These are phyloP conservation scores for Ranitomeya imitator DNA, from an alignment of 2,113 vertebrate species.

Conservation along the genomic window DNA sequence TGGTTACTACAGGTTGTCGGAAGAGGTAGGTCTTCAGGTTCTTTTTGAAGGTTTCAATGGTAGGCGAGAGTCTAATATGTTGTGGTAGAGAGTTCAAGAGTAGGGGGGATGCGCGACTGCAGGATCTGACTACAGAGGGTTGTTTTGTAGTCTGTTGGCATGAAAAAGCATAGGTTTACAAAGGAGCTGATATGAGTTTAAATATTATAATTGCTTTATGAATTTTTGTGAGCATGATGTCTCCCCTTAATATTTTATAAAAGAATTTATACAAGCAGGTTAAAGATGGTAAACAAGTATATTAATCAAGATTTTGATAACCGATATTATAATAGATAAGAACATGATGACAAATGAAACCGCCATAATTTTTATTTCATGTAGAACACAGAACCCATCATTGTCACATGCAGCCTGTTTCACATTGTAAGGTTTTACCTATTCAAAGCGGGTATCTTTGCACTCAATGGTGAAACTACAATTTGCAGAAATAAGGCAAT, in stretches of 20 bases:
- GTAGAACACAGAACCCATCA: not conserved
- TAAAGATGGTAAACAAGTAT: not conserved
- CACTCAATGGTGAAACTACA: constrained; percentile 1
- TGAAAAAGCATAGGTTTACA: too few species aligned
- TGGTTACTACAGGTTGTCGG: too few species aligned
- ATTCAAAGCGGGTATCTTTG: not conserved
- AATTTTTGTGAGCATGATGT: not conserved
- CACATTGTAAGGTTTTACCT: not conserved
- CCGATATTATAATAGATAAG: not conserved
- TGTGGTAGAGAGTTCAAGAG: too few species aligned
- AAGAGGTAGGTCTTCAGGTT: too few species aligned
- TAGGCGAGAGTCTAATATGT: too few species aligned
- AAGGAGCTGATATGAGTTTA: too few species aligned
- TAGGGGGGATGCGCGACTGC: too few species aligned
- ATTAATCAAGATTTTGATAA: not conserved
- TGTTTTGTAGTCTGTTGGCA: too few species aligned
- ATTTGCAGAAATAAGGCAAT: not conserved
- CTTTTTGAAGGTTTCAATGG: too few species aligned
- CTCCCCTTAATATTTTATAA: not conserved
- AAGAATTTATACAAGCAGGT: not conserved
- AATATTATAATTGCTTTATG: too few species aligned
- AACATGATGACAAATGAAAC: not conserved
- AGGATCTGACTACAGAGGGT: too few species aligned
- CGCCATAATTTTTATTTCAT: not conserved
- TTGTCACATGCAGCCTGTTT: not conserved